Evolutionary conservation across 2,888 invertebrate genomes (phyloP), one percentile per base, ranked within the genome.

Genomic region (Cinara cedri): DNA sequence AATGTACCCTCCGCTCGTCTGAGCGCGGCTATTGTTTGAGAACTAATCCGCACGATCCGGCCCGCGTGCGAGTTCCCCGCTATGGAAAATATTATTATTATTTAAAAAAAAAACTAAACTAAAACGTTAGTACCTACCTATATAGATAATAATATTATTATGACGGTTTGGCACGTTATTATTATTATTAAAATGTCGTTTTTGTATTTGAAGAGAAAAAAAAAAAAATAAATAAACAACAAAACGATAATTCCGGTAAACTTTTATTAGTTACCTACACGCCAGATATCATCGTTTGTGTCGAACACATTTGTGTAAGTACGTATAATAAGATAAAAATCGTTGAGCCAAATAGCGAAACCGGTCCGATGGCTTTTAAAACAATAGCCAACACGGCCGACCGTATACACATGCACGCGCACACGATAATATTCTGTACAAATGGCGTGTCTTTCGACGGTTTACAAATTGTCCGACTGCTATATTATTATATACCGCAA

Each of bases 241-340:
- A 54, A 54, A 70, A 70, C 54, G 70, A 55, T 54, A 54, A 70
- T 54, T 14, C 14, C 9, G 14, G 42, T 70, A 42, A 70, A 57
- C 24, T 72, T 72, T 71, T 46, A 54, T 34, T 34, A 3, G 34
- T 3, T 34, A 34, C 34, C 34, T 34, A 34, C 34, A 3, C 6
- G n/a, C n/a, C n/a, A n/a, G n/a, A 34, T 26, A 8, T 24, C 42
- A 19, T 55, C 54, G 70, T 70, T 70, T 16, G 24, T 57, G 55
- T 71, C 70, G 70, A 68, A 70, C 54, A 34, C 34, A 57, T 71
- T 70, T 71, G 71, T 71, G 57, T 63, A 19, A 42, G n/a, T 63
- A 62, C 62, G 34, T 62, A 57, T 57, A 60, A 26, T 42, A 6
- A 57, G 72, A 72, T 72, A 46, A 46, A 72, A 57, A 72, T 60